Conservation (phyloP, 2,113 vertebrate genomes). For the Malaclemys terrapin region DNA sequence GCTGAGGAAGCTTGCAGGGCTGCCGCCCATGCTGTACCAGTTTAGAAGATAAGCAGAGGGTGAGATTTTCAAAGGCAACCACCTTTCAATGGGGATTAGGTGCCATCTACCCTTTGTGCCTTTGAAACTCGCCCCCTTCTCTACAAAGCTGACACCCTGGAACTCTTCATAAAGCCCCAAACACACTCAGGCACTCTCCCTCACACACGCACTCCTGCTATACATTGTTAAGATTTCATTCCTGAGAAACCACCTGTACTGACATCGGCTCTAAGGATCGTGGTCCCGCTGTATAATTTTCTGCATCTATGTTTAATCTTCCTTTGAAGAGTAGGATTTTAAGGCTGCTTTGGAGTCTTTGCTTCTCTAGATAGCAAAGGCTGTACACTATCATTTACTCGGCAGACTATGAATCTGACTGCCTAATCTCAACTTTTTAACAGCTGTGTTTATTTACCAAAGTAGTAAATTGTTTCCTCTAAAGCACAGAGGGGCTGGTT, state of each 20-base stretch:
- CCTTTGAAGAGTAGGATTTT: not conserved
- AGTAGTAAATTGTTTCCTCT: conserved; percentile 70
- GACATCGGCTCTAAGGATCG: not conserved
- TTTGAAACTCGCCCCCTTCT: fast-evolving
- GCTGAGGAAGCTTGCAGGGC: not conserved
- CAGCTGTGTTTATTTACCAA: conserved; percentile 75
- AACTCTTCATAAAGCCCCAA: not conserved
- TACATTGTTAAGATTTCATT: not conserved
- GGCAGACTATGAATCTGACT: not conserved
- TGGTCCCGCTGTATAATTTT: not conserved
- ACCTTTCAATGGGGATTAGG: not conserved
- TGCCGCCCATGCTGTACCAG: not conserved
- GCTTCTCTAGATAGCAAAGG: not conserved
- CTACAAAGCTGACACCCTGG: not conserved
- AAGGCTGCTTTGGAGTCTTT: not conserved
- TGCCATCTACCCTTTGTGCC: fast-evolving
- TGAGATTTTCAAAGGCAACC: not conserved
- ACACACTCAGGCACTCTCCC: not conserved
- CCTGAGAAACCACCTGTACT: not conserved
- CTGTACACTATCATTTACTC: conserved; percentile 63
- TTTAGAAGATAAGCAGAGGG: not conserved
- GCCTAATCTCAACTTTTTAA: conserved; percentile 55
- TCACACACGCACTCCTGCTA: fast-evolving
- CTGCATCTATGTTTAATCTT: not conserved
- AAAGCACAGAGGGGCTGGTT: conserved; percentile 39